These are phyloP conservation scores for Halotydeus destructor DNA, from an alignment of 1,140 invertebrate species.

Conservation along the genomic window DNA sequence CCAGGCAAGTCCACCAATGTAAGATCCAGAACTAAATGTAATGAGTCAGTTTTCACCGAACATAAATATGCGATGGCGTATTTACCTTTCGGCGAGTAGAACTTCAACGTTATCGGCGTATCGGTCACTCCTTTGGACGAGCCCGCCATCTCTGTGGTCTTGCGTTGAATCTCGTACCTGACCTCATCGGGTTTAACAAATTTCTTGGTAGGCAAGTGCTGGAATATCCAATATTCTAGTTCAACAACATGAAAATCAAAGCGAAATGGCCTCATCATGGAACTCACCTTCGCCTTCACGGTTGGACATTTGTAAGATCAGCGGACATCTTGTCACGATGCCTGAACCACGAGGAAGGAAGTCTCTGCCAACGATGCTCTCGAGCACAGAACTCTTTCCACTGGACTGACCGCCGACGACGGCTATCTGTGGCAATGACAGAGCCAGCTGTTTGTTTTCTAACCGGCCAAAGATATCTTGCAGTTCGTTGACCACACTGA, in stretches of 20 bases:
- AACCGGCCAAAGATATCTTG: constrained; percentile 98
- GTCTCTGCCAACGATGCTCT: constrained; percentile 98
- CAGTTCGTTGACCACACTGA: constrained; percentile 93
- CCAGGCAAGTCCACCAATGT: constrained; percentile 87
- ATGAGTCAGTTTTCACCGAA: no score
- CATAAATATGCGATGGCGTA: no score
- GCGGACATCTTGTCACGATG: constrained; percentile 84
- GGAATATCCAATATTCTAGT: constrained; percentile 95
- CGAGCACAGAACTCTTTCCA: constrained; percentile 94
- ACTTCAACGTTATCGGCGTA: constrained; percentile 89
- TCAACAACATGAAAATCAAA: no score
- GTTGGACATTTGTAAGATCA: constrained; percentile 86
- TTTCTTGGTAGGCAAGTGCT: constrained; percentile 92
- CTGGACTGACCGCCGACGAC: constrained; percentile 97
- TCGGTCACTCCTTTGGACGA: constrained; percentile 96
- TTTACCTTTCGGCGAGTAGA: constrained; percentile 95
- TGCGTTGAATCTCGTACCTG: constrained; percentile 82
- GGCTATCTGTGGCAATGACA: constrained; percentile 97
- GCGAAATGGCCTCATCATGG: no score
- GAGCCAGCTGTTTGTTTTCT: constrained; percentile 68
- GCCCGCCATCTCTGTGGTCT: constrained; percentile 90
- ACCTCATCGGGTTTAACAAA: constrained; percentile 77
- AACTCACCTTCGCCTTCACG: background rate
- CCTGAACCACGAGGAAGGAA: constrained; percentile 86
- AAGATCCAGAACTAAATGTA: constrained; percentile 81